Base-by-base conservation (phyloP, 2,888 invertebrate species). In the Cheilosia vulpina region DNA sequence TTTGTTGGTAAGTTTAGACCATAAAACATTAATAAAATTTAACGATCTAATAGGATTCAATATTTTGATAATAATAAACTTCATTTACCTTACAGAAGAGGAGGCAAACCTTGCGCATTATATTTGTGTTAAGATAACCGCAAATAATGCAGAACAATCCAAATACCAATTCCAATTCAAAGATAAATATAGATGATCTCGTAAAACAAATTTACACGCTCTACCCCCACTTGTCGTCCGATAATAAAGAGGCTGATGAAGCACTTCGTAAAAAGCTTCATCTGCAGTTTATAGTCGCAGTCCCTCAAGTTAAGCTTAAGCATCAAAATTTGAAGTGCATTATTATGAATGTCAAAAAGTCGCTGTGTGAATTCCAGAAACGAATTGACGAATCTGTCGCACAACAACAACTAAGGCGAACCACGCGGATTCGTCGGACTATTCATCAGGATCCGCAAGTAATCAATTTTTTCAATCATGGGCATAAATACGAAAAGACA, bases 341-440 rank as follows among this genome's bases (percentile, higher is more conserved):
- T 11, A 79, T 84, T 38, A 43, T 66, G 50, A 84, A 80, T n/a
- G 79, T 75, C 2, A 79, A 84, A 15, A 79, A 71, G 31, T 76
- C 84, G 0, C 47, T 84, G 19, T 60, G 69, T 4, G 84, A 84
- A n/a, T 71, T 79, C 13, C 79, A 80, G 31, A 71, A 47, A 24
- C 65, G 73, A 2, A 84, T 84, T 27, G 84, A 84, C 34, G 84
- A 84, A 7, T 75, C 84, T 7, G 71, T 84, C 1, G 69, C 69
- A 15, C 75, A 84, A 19, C 84, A 84, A 31, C 75, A 84, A 43
- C 21, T 80, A 3, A 38, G 84, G 19, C 69, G 84, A 4, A 80
- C 84, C 0, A 55, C 75, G 3, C 79, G 84, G 15, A 50, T 71
- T 2, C 79, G 80, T 7, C 79, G 71, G 43, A 31, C 41, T 4